Conservation (phyloP, 23 tunicate species). For the Botrylloides violaceus region DNA sequence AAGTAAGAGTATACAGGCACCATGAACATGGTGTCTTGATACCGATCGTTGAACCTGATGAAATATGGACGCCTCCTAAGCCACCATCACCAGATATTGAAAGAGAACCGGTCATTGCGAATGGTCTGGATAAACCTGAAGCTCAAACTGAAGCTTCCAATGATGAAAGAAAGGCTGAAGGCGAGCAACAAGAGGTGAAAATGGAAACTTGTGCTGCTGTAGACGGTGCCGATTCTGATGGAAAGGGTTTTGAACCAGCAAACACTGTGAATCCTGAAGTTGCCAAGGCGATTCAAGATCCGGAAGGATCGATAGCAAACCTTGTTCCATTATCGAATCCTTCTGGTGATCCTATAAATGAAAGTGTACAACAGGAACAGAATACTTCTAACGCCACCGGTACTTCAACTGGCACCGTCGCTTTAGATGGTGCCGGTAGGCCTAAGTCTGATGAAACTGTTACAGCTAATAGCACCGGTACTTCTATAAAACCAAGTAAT, state of each 20-base stretch:
- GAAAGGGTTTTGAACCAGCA: neutral
- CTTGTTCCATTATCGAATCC: neutral
- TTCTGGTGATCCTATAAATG: no score
- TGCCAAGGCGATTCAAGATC: no score
- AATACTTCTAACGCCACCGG: neutral
- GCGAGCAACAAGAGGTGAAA: neutral
- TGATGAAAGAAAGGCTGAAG: neutral
- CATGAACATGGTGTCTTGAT: constrained; percentile 33
- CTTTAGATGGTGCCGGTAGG: neutral
- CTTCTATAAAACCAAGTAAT: neutral
- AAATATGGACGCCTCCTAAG: neutral
- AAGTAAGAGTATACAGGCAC: constrained; percentile 55
- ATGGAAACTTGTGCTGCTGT: neutral
- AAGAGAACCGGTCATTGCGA: constrained; percentile 28
- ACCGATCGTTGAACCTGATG: neutral
- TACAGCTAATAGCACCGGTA: no score
- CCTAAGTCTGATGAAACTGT: neutral
- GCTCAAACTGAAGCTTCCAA: neutral
- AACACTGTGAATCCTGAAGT: no score
- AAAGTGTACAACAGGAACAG: neutral
- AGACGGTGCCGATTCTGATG: neutral
- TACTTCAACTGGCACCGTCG: neutral
- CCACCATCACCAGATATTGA: neutral
- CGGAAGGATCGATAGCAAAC: no score
- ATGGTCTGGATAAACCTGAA: constrained; percentile 48